Conservation (phyloP, 2,113 vertebrate genomes). For the Tachycineta bicolor region DNA sequence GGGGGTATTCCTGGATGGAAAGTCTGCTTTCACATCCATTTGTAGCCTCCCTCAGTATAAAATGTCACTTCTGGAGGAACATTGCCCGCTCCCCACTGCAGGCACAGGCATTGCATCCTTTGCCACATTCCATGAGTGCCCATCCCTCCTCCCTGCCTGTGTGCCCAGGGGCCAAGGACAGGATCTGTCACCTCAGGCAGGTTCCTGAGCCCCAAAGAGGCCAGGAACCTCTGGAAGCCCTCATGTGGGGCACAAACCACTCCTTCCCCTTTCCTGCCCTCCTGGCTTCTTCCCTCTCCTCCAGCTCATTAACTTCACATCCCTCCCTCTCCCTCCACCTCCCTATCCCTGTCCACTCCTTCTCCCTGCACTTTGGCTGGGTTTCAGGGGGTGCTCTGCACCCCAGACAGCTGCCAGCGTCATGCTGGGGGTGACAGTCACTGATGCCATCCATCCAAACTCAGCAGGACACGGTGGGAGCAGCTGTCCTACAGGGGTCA, state of each 20-base stretch:
- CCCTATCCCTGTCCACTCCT: background rate
- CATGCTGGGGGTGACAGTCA: background rate
- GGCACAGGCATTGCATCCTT: background rate
- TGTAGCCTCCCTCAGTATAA: background rate
- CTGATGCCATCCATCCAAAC: background rate
- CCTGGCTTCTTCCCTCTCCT: background rate
- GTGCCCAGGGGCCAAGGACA: background rate
- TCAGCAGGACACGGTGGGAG: background rate
- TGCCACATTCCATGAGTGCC: accelerated
- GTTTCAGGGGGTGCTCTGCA: background rate
- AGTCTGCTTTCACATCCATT: background rate
- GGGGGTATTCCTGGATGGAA: background rate
- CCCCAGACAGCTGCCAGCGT: background rate
- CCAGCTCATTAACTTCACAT: background rate
- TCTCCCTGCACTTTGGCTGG: background rate
- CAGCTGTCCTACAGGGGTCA: background rate
- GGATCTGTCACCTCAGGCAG: background rate
- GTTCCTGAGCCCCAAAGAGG: background rate
- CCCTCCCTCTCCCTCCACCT: background rate
- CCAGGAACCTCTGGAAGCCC: background rate
- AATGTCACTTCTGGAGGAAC: background rate
- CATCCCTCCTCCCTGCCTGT: background rate
- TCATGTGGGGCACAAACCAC: accelerated
- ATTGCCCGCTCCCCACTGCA: background rate
- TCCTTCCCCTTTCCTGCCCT: background rate